Conservation (phyloP, 2,888 invertebrate genomes). For the Chloromyia formosa region DNA sequence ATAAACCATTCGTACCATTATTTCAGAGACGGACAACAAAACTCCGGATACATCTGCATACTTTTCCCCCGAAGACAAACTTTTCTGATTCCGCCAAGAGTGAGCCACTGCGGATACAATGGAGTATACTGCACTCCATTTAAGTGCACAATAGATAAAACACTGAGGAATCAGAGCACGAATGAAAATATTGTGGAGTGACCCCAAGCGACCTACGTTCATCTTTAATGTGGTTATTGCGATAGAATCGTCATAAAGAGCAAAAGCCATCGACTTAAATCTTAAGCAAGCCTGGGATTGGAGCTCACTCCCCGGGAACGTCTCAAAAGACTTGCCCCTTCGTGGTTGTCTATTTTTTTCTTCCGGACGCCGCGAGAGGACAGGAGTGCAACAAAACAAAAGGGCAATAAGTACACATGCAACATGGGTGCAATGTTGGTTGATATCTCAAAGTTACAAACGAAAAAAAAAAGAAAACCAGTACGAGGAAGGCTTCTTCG, state of each 20-base stretch:
- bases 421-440: conserved; percentile 21
- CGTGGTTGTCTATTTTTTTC: too few species aligned
- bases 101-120: conserved; percentile 12
- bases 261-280: conserved; percentile 39
- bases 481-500: neutral
- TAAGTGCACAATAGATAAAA: conserved; percentile 37
- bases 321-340: neutral
- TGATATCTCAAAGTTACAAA: neutral
- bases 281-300: conserved; percentile 16
- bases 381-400: conserved; percentile 14
- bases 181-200: conserved; percentile 36
- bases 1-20: neutral
- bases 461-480: too few species aligned
- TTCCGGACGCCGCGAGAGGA: neutral
- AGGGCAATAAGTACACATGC: conserved; percentile 22
- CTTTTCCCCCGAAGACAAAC: neutral
- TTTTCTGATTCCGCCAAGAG: neutral
- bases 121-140: conserved; percentile 17
- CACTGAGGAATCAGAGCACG: conserved; percentile 38
- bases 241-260: conserved; percentile 43
- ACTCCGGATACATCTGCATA: conserved; percentile 8
- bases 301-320: conserved; percentile 20
- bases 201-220: conserved; percentile 33
- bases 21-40: conserved; percentile 10
- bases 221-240: conserved; percentile 43